A percentile compares a stretch with the other conserved stretches of the same genome.
Conservation (phyloP, 2,888 invertebrate genomes). For the Keiferia lycopersicella region DNA sequence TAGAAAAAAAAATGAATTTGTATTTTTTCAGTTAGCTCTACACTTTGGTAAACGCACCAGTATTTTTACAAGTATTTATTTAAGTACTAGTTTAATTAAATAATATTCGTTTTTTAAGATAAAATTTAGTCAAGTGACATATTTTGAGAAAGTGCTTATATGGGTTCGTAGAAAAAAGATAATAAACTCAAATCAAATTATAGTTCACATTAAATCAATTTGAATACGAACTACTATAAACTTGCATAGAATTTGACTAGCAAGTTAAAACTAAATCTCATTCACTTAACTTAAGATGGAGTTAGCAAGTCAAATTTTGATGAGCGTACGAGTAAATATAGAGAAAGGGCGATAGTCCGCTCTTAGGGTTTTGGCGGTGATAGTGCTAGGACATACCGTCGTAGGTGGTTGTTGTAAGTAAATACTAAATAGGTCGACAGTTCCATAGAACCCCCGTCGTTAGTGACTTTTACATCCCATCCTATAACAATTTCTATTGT, state of each 20-base stretch:
- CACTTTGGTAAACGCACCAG: no score
- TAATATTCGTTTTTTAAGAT: no score
- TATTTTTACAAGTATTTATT: no score
- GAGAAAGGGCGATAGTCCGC: neutral
- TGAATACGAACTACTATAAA: neutral
- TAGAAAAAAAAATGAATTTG: no score
- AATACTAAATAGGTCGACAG: no score
- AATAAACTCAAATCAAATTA: neutral
- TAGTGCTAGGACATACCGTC: neutral
- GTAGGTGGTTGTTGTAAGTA: no score
- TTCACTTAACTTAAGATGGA: conserved; percentile 9
- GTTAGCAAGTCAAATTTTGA: conserved; percentile 14
- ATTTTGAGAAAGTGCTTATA: neutral
- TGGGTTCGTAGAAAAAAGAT: neutral
- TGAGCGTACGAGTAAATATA: conserved; percentile 10
- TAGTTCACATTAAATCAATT: neutral
- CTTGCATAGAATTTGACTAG: neutral
- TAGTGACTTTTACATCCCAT: no score
- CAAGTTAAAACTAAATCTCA: conserved; percentile 11
- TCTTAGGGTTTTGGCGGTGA: neutral
- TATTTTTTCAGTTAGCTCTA: no score
- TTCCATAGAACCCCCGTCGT: no score
- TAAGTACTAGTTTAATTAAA: no score
- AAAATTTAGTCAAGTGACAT: no score
- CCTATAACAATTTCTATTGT: no score